Base-by-base conservation (phyloP, 2,797 vertebrate genomes). In the Diglossa cyanea region DNA sequence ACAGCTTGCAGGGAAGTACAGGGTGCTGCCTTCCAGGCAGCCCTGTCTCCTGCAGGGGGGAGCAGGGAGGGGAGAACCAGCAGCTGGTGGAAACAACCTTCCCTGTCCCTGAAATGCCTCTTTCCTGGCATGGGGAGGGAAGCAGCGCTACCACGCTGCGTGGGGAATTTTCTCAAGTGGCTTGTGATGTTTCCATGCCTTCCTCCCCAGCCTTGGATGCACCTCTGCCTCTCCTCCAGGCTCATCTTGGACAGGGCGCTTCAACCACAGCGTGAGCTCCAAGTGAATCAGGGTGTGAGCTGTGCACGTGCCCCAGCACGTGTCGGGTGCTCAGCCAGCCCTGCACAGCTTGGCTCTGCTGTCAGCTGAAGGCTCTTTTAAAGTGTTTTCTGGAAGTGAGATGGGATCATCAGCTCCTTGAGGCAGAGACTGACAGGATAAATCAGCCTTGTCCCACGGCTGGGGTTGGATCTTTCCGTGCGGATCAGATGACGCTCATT, bases 271-370 rank as follows among this genome's bases (percentile, higher is more conserved):
- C 2, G 0, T 60, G 14, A 0, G 58, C 86, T 96, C 94, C 74
- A 47, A 63, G 90, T 67, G 91, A 68, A 54, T 74, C 54, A 74
- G 68, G 84, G 91, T 5, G 75, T 75, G 90, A 95, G 92, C 95
- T 0, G 26, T 62, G 86, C 92, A 84, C 53, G 4, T 92, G 88
- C 71, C 85, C 83, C 93, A 93, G 84, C 92, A 91, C 37, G 12
- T 67, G 83, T 61, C 0, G 0, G 33, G 6, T 76, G 71, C 77
- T 60, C 83, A 73, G 95, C 93, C 93, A 95, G 82, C 6, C 10
- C 90, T 78, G 82, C 73, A 23, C 93, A 44, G 79, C 73, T 96
- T 92, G 94, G 81, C 92, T 82, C 78, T 67, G 54, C 15, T 93
- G 73, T 77, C 86, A 84, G 88, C 66, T 79, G 10, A 78, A 73